These are phyloP conservation scores for Pomatorhinus ruficollis DNA, from an alignment of 2,113 vertebrate genomes.

Conservation along the genomic window DNA sequence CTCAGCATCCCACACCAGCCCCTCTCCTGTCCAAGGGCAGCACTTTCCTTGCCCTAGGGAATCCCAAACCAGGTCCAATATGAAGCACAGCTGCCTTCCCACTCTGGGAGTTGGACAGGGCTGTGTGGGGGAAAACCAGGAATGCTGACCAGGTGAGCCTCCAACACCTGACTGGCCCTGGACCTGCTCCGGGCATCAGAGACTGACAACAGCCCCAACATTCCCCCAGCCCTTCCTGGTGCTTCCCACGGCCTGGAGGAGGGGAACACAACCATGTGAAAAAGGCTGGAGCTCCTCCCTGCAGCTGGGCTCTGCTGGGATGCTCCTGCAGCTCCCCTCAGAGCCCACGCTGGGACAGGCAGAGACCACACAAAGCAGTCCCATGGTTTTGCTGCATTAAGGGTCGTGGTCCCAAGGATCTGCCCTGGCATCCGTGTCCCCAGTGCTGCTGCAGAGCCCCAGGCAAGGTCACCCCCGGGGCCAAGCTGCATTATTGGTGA, in stretches of 20 bases:
- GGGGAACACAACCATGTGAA: rapidly evolving
- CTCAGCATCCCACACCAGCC: background rate
- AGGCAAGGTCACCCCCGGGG: background rate
- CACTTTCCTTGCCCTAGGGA: rapidly evolving
- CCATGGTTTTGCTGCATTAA: rapidly evolving
- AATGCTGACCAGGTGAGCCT: background rate
- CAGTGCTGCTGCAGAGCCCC: background rate
- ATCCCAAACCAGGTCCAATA: background rate
- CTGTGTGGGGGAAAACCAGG: slow-evolving; percentile 29
- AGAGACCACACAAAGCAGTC: rapidly evolving
- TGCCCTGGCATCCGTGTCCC: background rate
- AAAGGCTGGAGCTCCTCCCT: rapidly evolving
- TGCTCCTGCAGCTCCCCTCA: background rate
- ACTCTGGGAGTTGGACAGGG: background rate
- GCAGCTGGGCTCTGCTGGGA: background rate
- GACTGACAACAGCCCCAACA: background rate
- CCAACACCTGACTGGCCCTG: background rate
- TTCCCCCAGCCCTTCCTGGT: background rate
- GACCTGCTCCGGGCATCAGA: background rate
- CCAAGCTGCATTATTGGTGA: background rate
- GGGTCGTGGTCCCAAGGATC: rapidly evolving
- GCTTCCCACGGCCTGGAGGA: background rate
- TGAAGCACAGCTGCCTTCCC: background rate
- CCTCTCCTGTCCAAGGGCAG: background rate
- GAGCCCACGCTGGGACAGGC: background rate